Conservation (phyloP, 2,113 vertebrate species). For the Microtus oregoni region DNA sequence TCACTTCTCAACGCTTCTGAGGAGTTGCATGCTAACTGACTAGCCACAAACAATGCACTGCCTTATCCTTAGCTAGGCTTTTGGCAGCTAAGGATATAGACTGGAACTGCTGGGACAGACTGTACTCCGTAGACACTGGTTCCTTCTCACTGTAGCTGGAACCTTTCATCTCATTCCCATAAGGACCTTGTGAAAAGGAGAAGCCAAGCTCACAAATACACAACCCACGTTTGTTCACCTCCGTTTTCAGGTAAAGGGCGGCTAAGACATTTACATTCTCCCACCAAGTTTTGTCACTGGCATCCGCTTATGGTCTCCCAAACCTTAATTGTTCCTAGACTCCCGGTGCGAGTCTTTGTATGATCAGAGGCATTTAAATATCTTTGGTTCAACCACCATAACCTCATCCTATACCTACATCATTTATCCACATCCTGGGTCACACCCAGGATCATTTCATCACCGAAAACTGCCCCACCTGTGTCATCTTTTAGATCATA, state of each 20-base stretch:
- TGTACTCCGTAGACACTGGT: background rate
- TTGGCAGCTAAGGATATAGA: background rate
- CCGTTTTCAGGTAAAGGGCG: background rate
- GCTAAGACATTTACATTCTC: constrained; percentile 3
- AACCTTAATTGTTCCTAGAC: constrained; percentile 7
- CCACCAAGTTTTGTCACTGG: background rate
- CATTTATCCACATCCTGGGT: background rate
- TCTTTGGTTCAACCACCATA: background rate
- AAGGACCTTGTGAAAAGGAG: background rate
- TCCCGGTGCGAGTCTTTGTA: background rate
- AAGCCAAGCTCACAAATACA: constrained; percentile 1
- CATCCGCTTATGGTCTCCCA: background rate
- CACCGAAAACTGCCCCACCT: background rate
- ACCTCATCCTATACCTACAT: background rate
- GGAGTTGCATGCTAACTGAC: background rate
- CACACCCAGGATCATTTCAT: background rate
- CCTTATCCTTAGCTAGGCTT: background rate
- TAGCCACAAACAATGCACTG: background rate
- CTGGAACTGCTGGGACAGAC: background rate
- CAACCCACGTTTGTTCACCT: background rate
- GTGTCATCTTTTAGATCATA: constrained; percentile 31
- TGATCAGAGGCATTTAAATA: background rate
- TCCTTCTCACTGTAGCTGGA: background rate
- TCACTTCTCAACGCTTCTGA: background rate
- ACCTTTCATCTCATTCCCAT: background rate